A percentile compares a stretch with the other conserved stretches of the same genome.
phyloP scores from a whole-genome alignment of 2,888 invertebrate species.

The Nebria brevicollis region DNA sequence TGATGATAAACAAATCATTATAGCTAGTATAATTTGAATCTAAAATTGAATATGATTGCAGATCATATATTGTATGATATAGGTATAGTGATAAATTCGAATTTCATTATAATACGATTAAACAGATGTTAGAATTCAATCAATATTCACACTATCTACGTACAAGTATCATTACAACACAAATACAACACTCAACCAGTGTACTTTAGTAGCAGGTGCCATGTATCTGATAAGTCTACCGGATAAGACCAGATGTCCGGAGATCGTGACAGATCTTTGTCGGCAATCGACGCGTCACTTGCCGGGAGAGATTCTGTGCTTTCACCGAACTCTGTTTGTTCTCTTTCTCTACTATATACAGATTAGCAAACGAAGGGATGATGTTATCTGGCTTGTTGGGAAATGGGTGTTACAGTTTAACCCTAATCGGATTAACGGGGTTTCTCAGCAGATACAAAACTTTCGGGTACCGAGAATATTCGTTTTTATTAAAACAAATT shows the following conservation, averaged over 20 bases:
- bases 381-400: conserved; percentile 14
- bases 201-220: conserved; percentile 11
- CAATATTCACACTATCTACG: background rate
- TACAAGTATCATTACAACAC: conserved; percentile 14
- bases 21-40: too few relatives aligned
- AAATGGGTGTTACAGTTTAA: conserved; percentile 49
- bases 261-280: conserved; percentile 44
- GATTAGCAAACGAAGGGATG: conserved; percentile 8
- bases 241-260: conserved; percentile 50
- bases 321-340: background rate
- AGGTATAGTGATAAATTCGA: background rate
- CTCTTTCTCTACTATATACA: background rate
- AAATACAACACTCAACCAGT: conserved; percentile 11
- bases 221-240: conserved; percentile 17
- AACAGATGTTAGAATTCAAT: conserved; percentile 10
- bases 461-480: conserved; percentile 30
- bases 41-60: too few relatives aligned
- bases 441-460: conserved; percentile 46
- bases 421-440: conserved; percentile 52
- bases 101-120: background rate
- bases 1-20: too few relatives aligned
- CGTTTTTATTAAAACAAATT: background rate
- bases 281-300: conserved; percentile 25
- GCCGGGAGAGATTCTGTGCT: conserved; percentile 33
- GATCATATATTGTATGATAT: background rate